Conservation (phyloP, 2,113 vertebrate species). For the Anolis carolinensis region DNA sequence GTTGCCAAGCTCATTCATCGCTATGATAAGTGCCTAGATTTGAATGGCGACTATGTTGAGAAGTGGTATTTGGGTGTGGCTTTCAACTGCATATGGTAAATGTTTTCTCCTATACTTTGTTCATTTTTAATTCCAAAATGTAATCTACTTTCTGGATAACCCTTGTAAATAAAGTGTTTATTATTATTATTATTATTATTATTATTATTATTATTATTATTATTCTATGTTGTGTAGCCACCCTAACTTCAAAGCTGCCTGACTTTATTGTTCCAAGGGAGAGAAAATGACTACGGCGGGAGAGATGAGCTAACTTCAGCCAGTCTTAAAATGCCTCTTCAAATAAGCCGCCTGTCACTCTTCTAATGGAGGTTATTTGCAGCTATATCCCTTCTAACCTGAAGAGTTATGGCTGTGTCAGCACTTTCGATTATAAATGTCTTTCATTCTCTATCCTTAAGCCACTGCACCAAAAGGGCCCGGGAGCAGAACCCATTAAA, state of each 20-base stretch:
- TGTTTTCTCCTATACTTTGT: too few relatives aligned
- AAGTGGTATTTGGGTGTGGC: too few relatives aligned
- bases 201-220: too few relatives aligned
- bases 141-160: too few relatives aligned
- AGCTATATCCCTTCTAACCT: neutral
- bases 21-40: too few relatives aligned
- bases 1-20: too few relatives aligned
- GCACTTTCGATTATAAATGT: rapidly evolving
- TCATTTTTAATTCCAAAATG: too few relatives aligned
- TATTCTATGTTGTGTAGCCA: too few relatives aligned
- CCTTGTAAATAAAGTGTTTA: too few relatives aligned
- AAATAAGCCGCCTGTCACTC: rapidly evolving
- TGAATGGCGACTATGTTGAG: too few relatives aligned
- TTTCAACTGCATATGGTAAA: too few relatives aligned
- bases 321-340: neutral
- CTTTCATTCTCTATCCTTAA: neutral
- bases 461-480: rapidly evolving
- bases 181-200: too few relatives aligned
- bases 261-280: neutral
- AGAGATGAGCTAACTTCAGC: neutral
- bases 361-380: constrained; percentile 28
- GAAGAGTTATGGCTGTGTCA: neutral
- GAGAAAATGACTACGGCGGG: neutral
- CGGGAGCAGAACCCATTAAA: neutral
- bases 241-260: neutral